A percentile compares a stretch with the other conserved stretches of the same genome.
Evolutionary conservation across 1,140 invertebrate genomes (phyloP).

Genomic region (Polypedilum vanderplanki): DNA sequence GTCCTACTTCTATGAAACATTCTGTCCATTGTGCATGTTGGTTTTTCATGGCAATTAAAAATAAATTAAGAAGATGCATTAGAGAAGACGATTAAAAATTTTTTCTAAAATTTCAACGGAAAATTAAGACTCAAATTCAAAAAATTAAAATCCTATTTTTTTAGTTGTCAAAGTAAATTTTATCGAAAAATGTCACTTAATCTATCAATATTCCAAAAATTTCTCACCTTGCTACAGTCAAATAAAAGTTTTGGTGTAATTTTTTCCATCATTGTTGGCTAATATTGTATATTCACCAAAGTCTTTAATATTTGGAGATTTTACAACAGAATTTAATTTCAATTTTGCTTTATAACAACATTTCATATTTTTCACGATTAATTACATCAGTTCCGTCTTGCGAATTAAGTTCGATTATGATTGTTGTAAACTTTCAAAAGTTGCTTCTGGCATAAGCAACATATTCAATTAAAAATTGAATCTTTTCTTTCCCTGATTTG

Average conservation of each 20-base stretch:
- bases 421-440: conserved; percentile 39
- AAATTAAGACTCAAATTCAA: too few species aligned
- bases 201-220: too few species aligned
- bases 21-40: conserved; percentile 42
- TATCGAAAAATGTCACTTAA: too few species aligned
- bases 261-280: conserved; percentile 39
- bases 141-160: too few species aligned
- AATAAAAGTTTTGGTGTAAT: conserved; percentile 36
- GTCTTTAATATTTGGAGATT: conserved; percentile 43
- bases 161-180: too few species aligned
- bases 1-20: conserved; percentile 43
- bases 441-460: conserved; percentile 38
- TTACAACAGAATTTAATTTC: conserved; percentile 36
- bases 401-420: conserved; percentile 34
- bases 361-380: conserved; percentile 39
- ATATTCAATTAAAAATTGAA: conserved; percentile 38
- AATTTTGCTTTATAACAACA: conserved; percentile 36
- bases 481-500: conserved; percentile 33
- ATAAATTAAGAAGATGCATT: too few species aligned
- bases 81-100: too few species aligned
- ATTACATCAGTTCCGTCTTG: neutral
- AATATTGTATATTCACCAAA: conserved; percentile 44
- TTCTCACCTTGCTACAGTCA: conserved; percentile 41
- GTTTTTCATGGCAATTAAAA: conserved; percentile 44
- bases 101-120: too few species aligned